A percentile compares a stretch with the other conserved stretches of the same genome.
Evolutionary conservation across 2,797 vertebrate species (phyloP).

Genomic region (Hemibagrus guttatus): DNA sequence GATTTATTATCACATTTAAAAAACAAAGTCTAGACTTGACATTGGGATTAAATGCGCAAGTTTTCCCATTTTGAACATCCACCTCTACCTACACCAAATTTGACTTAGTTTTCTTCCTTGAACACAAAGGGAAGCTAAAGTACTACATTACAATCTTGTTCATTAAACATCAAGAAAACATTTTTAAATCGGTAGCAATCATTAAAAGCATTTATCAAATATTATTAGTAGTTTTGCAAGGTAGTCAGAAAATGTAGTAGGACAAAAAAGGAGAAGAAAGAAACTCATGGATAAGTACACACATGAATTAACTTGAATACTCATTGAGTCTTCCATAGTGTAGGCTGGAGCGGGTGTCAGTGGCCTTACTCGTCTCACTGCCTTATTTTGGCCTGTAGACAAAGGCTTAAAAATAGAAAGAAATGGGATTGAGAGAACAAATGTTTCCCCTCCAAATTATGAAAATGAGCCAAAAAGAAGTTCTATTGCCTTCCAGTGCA

Average conservation of each 20-base stretch:
- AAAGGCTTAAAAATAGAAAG: constrained; percentile 66
- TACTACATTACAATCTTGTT: neutral
- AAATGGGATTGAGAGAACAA: constrained; percentile 57
- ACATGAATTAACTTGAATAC: constrained; percentile 69
- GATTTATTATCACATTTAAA: constrained; percentile 9
- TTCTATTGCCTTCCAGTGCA: constrained; percentile 61
- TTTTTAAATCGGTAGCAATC: neutral
- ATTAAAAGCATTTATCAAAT: neutral
- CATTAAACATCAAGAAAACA: neutral
- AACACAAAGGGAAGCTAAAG: neutral
- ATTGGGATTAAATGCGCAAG: neutral
- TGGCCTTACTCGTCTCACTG: constrained; percentile 69
- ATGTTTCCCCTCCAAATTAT: constrained; percentile 60
- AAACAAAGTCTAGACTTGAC: neutral
- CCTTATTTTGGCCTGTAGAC: constrained; percentile 65
- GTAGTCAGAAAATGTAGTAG: constrained; percentile 16
- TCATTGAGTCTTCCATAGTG: constrained; percentile 74
- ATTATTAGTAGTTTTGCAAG: neutral
- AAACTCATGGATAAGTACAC: constrained; percentile 48
- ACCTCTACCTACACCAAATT: neutral
- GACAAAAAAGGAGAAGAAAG: constrained; percentile 7
- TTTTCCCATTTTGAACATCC: neutral
- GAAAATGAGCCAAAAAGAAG: constrained; percentile 58
- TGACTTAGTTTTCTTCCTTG: neutral
- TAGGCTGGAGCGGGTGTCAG: constrained; percentile 61